Percentiles rank a stretch among this genome's conserved stretches.
phyloP scores from a whole-genome alignment of 1,140 invertebrate genomes.

The Bombus pyrosoma region DNA sequence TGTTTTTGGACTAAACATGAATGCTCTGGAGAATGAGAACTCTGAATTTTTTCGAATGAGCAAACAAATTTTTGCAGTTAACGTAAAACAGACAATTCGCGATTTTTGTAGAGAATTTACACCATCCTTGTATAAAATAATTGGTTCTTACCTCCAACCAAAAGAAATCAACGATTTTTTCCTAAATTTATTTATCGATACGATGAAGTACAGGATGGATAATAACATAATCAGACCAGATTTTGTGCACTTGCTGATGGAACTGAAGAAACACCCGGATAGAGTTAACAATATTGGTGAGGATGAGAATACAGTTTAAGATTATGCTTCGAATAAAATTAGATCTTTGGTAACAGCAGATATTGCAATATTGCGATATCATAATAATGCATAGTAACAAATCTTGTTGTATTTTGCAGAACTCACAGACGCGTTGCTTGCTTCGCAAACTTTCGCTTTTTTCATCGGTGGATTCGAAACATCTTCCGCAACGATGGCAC shows the following conservation, averaged over 20 bases:
- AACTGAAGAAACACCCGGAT: slow-evolving; percentile 76
- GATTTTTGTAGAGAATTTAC: slow-evolving; percentile 63
- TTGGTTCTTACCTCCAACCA: slow-evolving; percentile 58
- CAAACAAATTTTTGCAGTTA: slow-evolving; percentile 71
- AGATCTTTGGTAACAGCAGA: background rate
- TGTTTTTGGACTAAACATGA: slow-evolving; percentile 75
- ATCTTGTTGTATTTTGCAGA: slow-evolving; percentile 50
- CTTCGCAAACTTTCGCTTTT: slow-evolving; percentile 77
- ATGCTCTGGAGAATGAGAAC: slow-evolving; percentile 80
- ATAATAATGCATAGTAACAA: too few relatives aligned
- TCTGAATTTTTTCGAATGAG: slow-evolving; percentile 78
- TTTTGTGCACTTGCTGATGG: slow-evolving; percentile 84
- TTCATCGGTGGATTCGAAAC: slow-evolving; percentile 85
- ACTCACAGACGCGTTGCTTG: slow-evolving; percentile 64
- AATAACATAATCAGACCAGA: slow-evolving; percentile 82
- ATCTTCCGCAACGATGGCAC: slow-evolving; percentile 81
- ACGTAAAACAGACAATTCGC: slow-evolving; percentile 69
- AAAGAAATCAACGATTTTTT: slow-evolving; percentile 81
- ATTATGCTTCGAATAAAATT: background rate
- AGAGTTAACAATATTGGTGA: background rate
- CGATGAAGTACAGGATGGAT: slow-evolving; percentile 79
- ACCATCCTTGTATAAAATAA: slow-evolving; percentile 61
- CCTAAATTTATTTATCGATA: slow-evolving; percentile 77
- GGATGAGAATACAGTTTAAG: background rate
- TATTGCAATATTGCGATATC: too few relatives aligned